A percentile compares a stretch with the other conserved stretches of the same genome.
Conservation (phyloP, 2,888 invertebrate species). For the Agrochola litura region DNA sequence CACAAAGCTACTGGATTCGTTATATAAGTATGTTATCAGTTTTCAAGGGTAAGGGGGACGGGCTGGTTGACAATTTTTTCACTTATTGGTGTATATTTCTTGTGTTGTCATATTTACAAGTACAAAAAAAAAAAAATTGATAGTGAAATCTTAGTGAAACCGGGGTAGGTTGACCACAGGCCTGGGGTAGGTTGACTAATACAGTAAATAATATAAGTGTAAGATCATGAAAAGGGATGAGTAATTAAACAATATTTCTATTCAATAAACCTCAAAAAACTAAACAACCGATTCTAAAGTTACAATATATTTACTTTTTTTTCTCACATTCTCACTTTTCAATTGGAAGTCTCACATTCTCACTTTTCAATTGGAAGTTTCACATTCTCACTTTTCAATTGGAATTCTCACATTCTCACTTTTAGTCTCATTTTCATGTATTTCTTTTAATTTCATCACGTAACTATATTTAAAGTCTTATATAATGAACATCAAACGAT, state of each 20-base stretch:
- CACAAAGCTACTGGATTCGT: constrained; percentile 3
- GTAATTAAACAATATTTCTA: neutral
- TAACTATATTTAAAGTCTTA: neutral
- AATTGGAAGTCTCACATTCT: too few species aligned
- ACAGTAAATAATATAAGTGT: neutral
- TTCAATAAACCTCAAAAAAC: neutral
- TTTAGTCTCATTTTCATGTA: neutral
- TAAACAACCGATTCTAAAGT: neutral
- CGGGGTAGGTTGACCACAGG: neutral
- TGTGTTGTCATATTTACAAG: neutral
- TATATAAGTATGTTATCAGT: neutral
- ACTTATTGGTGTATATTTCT: neutral
- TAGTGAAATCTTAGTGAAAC: neutral
- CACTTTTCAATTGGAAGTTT: too few species aligned
- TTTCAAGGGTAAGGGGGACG: neutral
- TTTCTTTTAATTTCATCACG: neutral
- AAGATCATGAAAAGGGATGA: neutral
- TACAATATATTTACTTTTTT: too few species aligned
- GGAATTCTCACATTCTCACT: neutral
- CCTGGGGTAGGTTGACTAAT: neutral
- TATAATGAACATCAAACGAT: neutral
- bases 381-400: neutral
- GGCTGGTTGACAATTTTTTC: too few species aligned
- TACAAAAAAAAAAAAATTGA: neutral
- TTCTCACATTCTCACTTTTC: too few species aligned